Evolutionary conservation across 2,113 vertebrate species (phyloP).

Genomic region (Amia ocellicauda): DNA sequence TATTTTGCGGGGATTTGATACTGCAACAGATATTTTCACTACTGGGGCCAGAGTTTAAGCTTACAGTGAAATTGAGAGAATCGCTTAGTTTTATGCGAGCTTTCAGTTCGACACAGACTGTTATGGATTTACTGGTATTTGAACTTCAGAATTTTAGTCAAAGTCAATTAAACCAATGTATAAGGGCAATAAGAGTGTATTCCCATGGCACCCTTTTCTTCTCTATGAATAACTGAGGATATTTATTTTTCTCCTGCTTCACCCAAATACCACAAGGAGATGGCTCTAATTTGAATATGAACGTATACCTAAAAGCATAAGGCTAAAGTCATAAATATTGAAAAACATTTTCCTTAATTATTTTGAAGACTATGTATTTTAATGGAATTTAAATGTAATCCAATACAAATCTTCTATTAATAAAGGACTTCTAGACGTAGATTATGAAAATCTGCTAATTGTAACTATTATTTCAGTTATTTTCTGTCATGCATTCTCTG

Average conservation of each 20-base stretch:
- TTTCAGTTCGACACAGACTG: background rate
- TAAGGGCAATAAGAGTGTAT: background rate
- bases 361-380: too few relatives aligned
- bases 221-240: too few relatives aligned
- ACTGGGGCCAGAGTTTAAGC: background rate
- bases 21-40: conserved; percentile 35
- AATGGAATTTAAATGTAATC: too few relatives aligned
- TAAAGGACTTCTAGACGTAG: too few relatives aligned
- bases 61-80: conserved; percentile 11
- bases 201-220: background rate
- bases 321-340: background rate
- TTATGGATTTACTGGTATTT: conserved; percentile 5
- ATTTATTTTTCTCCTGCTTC: background rate
- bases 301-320: background rate
- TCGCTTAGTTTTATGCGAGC: background rate
- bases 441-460: too few relatives aligned
- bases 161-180: conserved; percentile 1
- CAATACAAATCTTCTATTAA: too few relatives aligned
- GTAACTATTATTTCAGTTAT: too few relatives aligned
- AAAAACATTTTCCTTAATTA: too few relatives aligned
- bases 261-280: conserved; percentile 11
- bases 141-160: conserved; percentile 1
- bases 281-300: background rate
- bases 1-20: conserved; percentile 34
- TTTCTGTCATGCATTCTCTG: too few relatives aligned